Evolutionary conservation across 2,888 invertebrate genomes (phyloP).

Genomic region (Eilema sororculum): DNA sequence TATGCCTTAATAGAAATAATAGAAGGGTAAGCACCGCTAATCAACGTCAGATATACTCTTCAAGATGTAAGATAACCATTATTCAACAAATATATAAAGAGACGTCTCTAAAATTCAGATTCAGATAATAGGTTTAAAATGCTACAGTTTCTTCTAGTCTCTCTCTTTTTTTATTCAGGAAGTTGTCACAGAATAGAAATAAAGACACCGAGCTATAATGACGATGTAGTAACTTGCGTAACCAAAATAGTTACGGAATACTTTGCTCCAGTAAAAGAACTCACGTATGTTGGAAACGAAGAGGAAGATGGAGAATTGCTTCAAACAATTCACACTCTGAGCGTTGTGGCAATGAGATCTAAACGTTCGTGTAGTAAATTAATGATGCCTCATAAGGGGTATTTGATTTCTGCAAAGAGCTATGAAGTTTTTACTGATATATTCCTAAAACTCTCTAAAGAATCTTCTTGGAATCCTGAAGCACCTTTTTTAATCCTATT

Average conservation of each 20-base stretch:
- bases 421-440: slow-evolving; percentile 38
- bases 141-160: slow-evolving; percentile 11
- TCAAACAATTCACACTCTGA: slow-evolving; percentile 26
- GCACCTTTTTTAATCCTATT: slow-evolving; percentile 60
- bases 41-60: slow-evolving; percentile 6
- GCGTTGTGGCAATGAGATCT: slow-evolving; percentile 23
- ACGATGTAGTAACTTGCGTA: slow-evolving; percentile 25
- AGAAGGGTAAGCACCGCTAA: not conserved
- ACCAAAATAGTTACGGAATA: slow-evolving; percentile 33
- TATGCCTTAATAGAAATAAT: slow-evolving; percentile 9
- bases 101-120: not conserved
- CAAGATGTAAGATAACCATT: slow-evolving; percentile 7
- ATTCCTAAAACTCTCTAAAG: slow-evolving; percentile 46
- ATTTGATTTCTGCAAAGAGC: slow-evolving; percentile 53
- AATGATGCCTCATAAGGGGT: slow-evolving; percentile 43
- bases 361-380: not conserved
- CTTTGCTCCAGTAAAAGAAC: slow-evolving; percentile 26
- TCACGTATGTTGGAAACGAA: slow-evolving; percentile 32
- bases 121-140: slow-evolving; percentile 9
- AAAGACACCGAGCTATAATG: not conserved
- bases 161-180: slow-evolving; percentile 1
- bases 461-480: slow-evolving; percentile 63
- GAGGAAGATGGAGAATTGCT: slow-evolving; percentile 30
- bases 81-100: not conserved
- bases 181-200: not conserved